Evolutionary conservation across 1,140 invertebrate species (phyloP), one percentile per base, ranked within the genome.

Genomic region (Micrasema longulum): DNA sequence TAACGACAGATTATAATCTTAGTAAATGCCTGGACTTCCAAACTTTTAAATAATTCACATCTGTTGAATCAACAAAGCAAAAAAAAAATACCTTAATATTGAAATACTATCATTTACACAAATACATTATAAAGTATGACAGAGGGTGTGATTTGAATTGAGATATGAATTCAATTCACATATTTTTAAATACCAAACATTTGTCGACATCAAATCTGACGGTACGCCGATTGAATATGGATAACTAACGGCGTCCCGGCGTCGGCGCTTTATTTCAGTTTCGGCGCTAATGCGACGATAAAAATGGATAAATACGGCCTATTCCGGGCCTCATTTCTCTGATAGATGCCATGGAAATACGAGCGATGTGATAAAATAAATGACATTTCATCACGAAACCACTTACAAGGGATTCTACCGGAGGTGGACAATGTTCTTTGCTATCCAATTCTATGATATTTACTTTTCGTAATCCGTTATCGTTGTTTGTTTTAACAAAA

Each of bases 221-320:
- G 14, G 53, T 26, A 16, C 14, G 55, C n/a, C 35, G 31, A 60
- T 60, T 60, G 55, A 60, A 60, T 60, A 38, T 23, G 36, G 20
- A 60, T 60, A 60, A 60, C 36, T 2, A 60, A 60, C 18, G 35
- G 55, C 18, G 36, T 43, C 18, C 22, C 16, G 36, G 18, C 36
- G 36, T 36, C 3, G 36, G n/a, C 36, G 55, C 36, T 60, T 60
- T 43, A 60, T 60, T 60, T 60, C 55, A 60, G 55, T 60, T 60
- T 60, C 10, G 22, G 20, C 55, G 16, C 55, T 60, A 60, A 60
- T 41, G 55, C 36, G 55, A 35, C 55, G 18, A 60, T 60, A 43
- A 60, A 60, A 60, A 60, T 57, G 55, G 55, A 60, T 41, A 43
- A 60, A 60, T 43, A 60, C 18, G 35, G 35, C 55, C 55, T 11